Base-by-base conservation (phyloP, 2,888 invertebrate species). In the Eupithecia tripunctaria region DNA sequence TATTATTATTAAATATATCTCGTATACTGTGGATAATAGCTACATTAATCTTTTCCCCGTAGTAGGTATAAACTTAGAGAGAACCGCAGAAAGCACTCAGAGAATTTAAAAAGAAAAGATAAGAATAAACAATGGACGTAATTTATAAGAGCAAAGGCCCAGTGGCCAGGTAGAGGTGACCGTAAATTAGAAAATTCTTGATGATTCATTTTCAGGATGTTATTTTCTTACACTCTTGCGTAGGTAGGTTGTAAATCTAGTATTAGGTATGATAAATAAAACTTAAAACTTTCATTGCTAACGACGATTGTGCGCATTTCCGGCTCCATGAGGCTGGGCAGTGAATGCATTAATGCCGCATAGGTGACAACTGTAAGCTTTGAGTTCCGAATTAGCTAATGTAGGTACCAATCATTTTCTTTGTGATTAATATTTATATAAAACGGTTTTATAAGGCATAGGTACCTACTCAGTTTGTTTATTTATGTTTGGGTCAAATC, bases 191-290 rank as follows among this genome's bases (percentile, higher is more conserved):
- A 70, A 75, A 75, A 68, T 78, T 74, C 70, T 74, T 76, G 73
- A 75, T 72, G 72, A 74, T 75, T 73, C 77, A 73, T 75, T 77
- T 75, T 64, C 73, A 75, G 72, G 70, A 72, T 72, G 69, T 78
- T 74, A 74, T 71, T 78, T 73, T 71, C 63, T 3, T 21, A 14
- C 5, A 25, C 1, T 56, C 4, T 7, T 1, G 14, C 25, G 25
- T 25, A 12, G 25, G n/a, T n/a, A n/a, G n/a, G n/a, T n/a, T n/a
- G n/a, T 14, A 51, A 56, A 25, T 56, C 25, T 25, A 25, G 12
- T 56, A 14, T 4, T 56, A 21, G n/a, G n/a, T 47, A 51, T 10
- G 0, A 51, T 51, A 4, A 41, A 47, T 51, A 21, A 51, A 51
- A 12, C 25, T 56, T 56, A 25, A 51, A n/a, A 51, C n/a, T n/a